A percentile compares a stretch with the other conserved stretches of the same genome.
Conservation (phyloP, 2,113 vertebrate genomes). For the Delphinapterus leucas region DNA sequence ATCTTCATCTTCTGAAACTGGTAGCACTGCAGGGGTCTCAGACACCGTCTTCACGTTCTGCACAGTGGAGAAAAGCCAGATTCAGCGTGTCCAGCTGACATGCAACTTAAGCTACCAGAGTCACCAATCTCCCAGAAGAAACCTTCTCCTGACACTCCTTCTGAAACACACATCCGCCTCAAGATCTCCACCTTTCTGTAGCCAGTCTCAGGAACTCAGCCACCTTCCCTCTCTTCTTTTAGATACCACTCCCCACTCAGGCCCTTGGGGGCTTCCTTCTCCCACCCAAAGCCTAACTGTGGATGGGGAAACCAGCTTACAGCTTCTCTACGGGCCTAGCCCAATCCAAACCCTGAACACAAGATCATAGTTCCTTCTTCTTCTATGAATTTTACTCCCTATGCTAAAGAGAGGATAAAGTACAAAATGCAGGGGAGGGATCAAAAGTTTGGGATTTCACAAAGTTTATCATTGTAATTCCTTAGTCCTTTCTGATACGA, state of each 20-base stretch:
- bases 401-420: neutral
- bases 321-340: neutral
- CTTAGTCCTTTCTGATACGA: neutral
- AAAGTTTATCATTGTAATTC: neutral
- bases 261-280: neutral
- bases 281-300: neutral
- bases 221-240: neutral
- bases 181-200: neutral
- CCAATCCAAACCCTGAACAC: neutral
- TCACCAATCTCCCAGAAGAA: neutral
- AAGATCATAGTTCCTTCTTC: neutral
- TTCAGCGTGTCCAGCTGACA: neutral
- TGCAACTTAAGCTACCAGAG: neutral
- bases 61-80: neutral
- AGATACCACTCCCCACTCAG: neutral
- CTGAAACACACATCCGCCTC: neutral
- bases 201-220: neutral
- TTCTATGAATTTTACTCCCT: neutral
- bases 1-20: conserved; percentile 93
- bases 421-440: neutral
- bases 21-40: conserved; percentile 91
- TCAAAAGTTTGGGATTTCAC: neutral
- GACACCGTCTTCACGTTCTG: conserved; percentile 93
- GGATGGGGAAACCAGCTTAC: neutral
- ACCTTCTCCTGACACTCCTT: neutral